These are phyloP conservation scores for Clarias platycephalus DNA, from an alignment of 2,797 vertebrate genomes.

Conservation along the genomic window DNA sequence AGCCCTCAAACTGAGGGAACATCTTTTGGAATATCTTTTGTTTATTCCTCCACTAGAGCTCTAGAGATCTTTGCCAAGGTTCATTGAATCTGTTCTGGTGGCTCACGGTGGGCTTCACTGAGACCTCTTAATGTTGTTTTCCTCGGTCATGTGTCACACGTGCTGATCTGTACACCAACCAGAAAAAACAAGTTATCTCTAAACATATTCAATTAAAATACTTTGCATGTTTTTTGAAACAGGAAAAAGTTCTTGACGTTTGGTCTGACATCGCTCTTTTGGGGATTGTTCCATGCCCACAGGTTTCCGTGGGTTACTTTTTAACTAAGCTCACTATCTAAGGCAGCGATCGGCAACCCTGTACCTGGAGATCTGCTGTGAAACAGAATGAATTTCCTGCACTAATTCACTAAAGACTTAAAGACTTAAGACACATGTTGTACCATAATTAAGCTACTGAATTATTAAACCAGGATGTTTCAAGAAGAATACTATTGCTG, in stretches of 20 bases:
- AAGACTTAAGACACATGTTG: no score
- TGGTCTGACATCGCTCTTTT: no score
- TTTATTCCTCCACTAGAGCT: neutral
- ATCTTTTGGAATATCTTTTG: no score
- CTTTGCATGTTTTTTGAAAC: neutral
- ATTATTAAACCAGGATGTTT: neutral
- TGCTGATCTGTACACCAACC: neutral
- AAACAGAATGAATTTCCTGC: neutral
- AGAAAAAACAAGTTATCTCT: neutral
- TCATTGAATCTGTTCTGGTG: neutral
- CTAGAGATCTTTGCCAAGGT: neutral
- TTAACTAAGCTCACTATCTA: constrained; percentile 2
- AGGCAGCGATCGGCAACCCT: neutral
- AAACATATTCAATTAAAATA: neutral
- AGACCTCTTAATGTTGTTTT: neutral
- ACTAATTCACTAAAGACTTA: neutral
- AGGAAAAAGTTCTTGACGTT: neutral
- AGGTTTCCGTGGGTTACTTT: neutral
- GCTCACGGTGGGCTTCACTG: neutral
- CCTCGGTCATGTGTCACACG: neutral
- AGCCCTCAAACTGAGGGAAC: neutral
- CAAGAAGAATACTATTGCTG: neutral
- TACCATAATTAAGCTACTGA: neutral
- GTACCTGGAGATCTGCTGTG: neutral
- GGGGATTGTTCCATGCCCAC: neutral